A percentile compares a stretch with the other conserved stretches of the same genome.
Evolutionary conservation across 2,797 vertebrate genomes (phyloP).

Genomic region (Xyrichtys novacula): DNA sequence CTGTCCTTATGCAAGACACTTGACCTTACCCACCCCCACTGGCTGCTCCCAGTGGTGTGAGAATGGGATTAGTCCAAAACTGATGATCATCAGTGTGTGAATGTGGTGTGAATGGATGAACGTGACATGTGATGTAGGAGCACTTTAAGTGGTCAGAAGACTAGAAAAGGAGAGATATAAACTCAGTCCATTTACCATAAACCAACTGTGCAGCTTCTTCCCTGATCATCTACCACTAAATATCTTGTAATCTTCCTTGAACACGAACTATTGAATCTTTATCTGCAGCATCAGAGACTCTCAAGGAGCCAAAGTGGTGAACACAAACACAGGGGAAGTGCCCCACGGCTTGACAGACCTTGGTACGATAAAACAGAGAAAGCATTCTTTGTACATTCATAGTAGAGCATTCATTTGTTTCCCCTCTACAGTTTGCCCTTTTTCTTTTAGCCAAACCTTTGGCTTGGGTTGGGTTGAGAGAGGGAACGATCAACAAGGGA

Average conservation of each 20-base stretch:
- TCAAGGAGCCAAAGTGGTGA: slow-evolving; percentile 68
- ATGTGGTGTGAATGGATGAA: too few species aligned
- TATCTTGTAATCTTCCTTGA: slow-evolving; percentile 40
- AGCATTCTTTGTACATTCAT: slow-evolving; percentile 70
- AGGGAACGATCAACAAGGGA: slow-evolving; percentile 68
- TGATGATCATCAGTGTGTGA: too few species aligned
- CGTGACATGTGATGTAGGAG: too few species aligned
- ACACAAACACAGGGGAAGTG: slow-evolving; percentile 61
- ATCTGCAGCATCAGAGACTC: slow-evolving; percentile 53
- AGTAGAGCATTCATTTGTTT: slow-evolving; percentile 78
- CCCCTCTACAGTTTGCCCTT: slow-evolving; percentile 60
- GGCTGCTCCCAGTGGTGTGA: too few species aligned
- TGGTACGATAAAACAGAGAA: slow-evolving; percentile 64
- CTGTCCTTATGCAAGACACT: too few species aligned
- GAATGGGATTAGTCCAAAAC: too few species aligned
- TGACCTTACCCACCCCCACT: too few species aligned
- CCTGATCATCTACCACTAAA: neutral
- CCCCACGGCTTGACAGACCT: slow-evolving; percentile 59
- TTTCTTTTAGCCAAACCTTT: slow-evolving; percentile 81
- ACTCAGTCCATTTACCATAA: too few species aligned
- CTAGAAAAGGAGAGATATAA: too few species aligned
- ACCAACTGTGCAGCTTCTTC: neutral
- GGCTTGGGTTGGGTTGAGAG: slow-evolving; percentile 44
- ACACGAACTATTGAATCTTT: slow-evolving; percentile 34
- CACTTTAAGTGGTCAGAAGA: too few species aligned